phyloP scores from a whole-genome alignment of 2,113 vertebrate genomes.

The Cinclus mexicanus region DNA sequence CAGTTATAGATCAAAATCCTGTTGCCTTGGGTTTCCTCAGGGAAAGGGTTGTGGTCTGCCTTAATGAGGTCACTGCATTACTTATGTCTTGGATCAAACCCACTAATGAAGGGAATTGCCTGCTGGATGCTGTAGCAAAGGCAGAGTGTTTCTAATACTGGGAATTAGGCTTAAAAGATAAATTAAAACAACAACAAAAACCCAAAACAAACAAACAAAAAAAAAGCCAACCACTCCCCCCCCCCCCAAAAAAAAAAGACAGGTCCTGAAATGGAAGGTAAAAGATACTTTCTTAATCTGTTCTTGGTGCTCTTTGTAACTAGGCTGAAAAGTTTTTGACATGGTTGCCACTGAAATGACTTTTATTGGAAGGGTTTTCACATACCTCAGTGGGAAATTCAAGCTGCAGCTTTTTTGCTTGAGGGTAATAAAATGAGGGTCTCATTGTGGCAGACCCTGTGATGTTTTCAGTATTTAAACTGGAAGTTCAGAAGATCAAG shows the following conservation, averaged over 20 bases:
- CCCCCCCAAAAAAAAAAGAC: not conserved
- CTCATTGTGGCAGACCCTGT: slow-evolving; percentile 14
- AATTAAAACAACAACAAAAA: not conserved
- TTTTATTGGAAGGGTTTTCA: not conserved
- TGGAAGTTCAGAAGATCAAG: slow-evolving; percentile 49
- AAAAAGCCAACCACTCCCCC: not conserved
- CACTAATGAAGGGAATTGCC: not conserved
- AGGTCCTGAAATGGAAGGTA: not conserved
- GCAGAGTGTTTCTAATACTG: not conserved
- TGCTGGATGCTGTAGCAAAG: not conserved
- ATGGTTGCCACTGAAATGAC: not conserved
- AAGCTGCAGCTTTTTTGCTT: not conserved
- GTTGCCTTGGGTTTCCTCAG: not conserved
- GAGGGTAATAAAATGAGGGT: slow-evolving; percentile 19
- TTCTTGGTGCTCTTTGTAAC: not conserved
- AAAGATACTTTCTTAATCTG: not conserved
- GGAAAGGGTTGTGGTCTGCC: not conserved
- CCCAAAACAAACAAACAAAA: not conserved
- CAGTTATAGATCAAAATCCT: not conserved
- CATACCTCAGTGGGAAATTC: not conserved
- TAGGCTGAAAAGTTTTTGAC: not conserved
- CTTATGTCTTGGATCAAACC: not conserved
- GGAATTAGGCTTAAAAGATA: not conserved
- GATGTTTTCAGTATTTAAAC: slow-evolving; percentile 36
- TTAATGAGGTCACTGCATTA: not conserved